Conservation (phyloP, 2,113 vertebrate species). For the Nesoenas mayeri region DNA sequence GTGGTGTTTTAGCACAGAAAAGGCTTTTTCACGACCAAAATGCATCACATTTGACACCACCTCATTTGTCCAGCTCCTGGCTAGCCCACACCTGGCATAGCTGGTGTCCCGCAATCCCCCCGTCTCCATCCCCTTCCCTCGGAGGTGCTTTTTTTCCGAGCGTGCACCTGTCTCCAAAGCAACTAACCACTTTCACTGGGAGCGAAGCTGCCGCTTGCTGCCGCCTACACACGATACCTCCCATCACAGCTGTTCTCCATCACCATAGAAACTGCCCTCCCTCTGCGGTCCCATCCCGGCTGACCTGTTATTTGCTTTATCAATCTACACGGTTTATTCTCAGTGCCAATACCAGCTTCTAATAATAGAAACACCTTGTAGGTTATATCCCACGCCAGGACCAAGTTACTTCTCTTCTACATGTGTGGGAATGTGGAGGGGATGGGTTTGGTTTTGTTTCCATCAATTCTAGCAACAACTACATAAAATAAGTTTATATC, state of each 20-base stretch:
- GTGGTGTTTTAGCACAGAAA: neutral
- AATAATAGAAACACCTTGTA: neutral
- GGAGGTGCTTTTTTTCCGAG: neutral
- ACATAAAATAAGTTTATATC: neutral
- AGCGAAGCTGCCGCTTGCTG: neutral
- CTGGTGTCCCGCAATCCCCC: neutral
- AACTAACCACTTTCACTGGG: slow-evolving; percentile 3
- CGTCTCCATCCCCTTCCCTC: neutral
- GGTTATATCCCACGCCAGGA: neutral
- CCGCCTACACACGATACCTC: slow-evolving; percentile 38
- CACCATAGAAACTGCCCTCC: slow-evolving; percentile 64
- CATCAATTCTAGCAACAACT: neutral
- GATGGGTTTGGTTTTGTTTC: neutral
- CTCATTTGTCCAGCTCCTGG: neutral
- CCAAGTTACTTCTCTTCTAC: neutral
- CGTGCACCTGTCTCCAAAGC: slow-evolving; percentile 41
- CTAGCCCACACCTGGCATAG: neutral
- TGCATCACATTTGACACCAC: neutral
- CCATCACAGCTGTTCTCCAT: slow-evolving; percentile 41
- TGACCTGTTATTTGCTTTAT: slow-evolving; percentile 13
- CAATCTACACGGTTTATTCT: neutral
- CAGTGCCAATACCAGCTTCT: neutral
- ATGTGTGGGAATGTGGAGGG: rapidly evolving
- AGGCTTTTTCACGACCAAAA: neutral
- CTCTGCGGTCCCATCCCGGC: neutral